Percentiles rank a stretch among this genome's conserved stretches.
Conservation (phyloP, 2,888 invertebrate species). For the Synergus laeviventris region DNA sequence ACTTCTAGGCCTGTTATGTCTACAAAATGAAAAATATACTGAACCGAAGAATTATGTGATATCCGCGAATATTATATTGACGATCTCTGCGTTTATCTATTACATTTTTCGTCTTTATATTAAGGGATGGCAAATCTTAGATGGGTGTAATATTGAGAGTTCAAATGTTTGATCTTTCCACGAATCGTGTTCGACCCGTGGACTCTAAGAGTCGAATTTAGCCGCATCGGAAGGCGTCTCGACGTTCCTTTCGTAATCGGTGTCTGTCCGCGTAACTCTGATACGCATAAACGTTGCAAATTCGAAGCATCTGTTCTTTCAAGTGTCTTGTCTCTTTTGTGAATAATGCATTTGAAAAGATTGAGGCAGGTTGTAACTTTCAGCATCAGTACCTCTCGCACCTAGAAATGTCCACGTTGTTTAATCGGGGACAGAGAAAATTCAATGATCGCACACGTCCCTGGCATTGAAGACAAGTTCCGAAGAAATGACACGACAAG, state of each 20-base stretch:
- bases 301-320: constrained; percentile 29
- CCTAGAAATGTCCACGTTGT: neutral
- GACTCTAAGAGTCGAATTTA: constrained; percentile 55
- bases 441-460: constrained; percentile 47
- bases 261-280: constrained; percentile 42
- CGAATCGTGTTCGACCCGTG: constrained; percentile 10
- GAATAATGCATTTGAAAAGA: neutral
- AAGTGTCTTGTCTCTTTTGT: constrained; percentile 5
- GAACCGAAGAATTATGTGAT: too few relatives aligned
- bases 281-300: neutral
- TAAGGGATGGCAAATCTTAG: neutral
- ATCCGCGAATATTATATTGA: too few relatives aligned
- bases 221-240: constrained; percentile 56
- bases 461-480: constrained; percentile 55
- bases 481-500: constrained; percentile 58
- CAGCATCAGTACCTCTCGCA: neutral
- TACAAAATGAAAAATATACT: too few relatives aligned
- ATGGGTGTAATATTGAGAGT: neutral
- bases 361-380: constrained; percentile 9
- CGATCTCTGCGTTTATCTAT: too few relatives aligned
- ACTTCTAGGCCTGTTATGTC: too few relatives aligned
- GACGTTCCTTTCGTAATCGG: constrained; percentile 60
- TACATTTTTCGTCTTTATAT: too few relatives aligned
- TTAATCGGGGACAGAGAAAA: constrained; percentile 29
- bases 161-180: constrained; percentile 6